phyloP scores from a whole-genome alignment of 1,140 invertebrate genomes.

The Zaprionus gabonicus region DNA sequence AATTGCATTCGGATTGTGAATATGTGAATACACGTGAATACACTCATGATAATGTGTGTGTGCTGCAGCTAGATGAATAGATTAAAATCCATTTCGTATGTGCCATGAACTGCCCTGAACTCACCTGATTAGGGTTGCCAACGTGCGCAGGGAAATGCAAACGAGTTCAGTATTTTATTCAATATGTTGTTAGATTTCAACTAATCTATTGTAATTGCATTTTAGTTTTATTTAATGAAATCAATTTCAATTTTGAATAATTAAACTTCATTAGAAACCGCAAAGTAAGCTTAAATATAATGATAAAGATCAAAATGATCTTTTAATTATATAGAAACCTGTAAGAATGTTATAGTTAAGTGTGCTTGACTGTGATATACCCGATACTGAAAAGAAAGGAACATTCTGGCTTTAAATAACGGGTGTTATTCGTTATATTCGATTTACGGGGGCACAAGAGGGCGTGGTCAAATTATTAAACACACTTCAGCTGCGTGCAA shows the following conservation, averaged over 20 bases:
- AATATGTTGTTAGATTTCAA: background rate
- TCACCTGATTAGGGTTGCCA: slow-evolving; percentile 17
- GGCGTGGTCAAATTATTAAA: no score
- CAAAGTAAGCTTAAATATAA: background rate
- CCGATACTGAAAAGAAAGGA: no score
- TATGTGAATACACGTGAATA: slow-evolving; percentile 18
- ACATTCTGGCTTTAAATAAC: no score
- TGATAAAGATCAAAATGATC: background rate
- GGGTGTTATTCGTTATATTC: no score
- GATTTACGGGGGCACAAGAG: no score
- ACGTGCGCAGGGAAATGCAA: background rate
- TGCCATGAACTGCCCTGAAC: slow-evolving; percentile 53
- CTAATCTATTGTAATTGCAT: background rate
- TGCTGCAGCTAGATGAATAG: slow-evolving; percentile 33
- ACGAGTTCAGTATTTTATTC: background rate
- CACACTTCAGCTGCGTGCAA: no score
- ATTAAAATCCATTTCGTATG: slow-evolving; percentile 7
- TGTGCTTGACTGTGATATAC: no score
- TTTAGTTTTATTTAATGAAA: background rate
- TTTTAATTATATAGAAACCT: background rate
- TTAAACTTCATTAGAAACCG: background rate
- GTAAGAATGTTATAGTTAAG: background rate
- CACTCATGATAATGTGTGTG: slow-evolving; percentile 36
- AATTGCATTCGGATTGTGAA: slow-evolving; percentile 68
- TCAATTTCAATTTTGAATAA: background rate